A percentile compares a stretch with the other conserved stretches of the same genome.
Evolutionary conservation across 2,113 vertebrate species (phyloP).

Genomic region (Nanger granti): DNA sequence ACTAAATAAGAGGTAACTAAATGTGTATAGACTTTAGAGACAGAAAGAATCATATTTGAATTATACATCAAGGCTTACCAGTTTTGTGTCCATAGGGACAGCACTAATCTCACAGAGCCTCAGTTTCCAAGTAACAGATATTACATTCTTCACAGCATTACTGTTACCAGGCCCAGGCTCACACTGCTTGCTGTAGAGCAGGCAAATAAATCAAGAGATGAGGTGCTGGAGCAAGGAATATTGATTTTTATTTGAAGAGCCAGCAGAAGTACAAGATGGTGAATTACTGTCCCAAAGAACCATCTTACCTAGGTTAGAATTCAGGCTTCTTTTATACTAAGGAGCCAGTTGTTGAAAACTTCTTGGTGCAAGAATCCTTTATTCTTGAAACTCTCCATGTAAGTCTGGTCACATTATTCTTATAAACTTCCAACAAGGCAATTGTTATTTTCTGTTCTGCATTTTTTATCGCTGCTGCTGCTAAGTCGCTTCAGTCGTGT

Average conservation of each 20-base stretch:
- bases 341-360: not conserved
- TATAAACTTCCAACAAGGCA: not conserved
- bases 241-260: not conserved
- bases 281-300: not conserved
- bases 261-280: not conserved
- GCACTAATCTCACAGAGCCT: not conserved
- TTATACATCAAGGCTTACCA: not conserved
- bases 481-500: fast-evolving
- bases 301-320: not conserved
- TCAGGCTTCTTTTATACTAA: not conserved
- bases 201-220: not conserved
- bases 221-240: not conserved
- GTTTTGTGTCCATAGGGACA: not conserved
- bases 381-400: not conserved
- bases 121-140: not conserved
- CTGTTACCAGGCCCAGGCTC: not conserved
- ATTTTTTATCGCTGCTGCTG: not conserved
- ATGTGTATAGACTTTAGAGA: not conserved
- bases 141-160: not conserved
- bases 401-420: not conserved
- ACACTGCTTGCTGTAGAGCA: not conserved
- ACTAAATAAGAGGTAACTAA: not conserved
- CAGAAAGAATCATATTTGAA: not conserved
- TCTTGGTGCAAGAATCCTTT: not conserved
- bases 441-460: not conserved